phyloP scores from a whole-genome alignment of 30 jellyfish, hydroid and myxozoan genomes.

The Chironex yamaguchii region DNA sequence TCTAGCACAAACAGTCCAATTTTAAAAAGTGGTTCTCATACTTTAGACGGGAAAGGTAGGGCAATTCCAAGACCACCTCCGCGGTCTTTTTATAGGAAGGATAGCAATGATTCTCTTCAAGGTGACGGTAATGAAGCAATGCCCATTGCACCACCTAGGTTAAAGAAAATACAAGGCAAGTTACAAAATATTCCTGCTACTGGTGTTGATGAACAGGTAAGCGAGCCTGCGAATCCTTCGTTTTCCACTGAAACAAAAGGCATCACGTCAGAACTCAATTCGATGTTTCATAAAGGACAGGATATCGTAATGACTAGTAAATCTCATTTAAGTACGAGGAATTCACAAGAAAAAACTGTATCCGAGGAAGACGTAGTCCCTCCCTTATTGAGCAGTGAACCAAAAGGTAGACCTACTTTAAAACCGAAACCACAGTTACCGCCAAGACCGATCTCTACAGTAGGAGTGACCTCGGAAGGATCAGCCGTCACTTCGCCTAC shows the following conservation, averaged over 20 bases:
- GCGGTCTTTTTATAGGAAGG: not conserved
- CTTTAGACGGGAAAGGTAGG: not conserved
- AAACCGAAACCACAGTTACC: conserved; percentile 70
- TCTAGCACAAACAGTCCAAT: no score
- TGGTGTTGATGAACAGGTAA: not conserved
- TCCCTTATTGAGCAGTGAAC: not conserved
- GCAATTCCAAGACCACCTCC: conserved; percentile 20
- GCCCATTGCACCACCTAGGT: conserved; percentile 38
- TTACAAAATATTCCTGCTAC: not conserved
- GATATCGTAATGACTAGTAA: not conserved
- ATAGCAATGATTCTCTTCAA: not conserved
- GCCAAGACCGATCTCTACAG: conserved; percentile 45
- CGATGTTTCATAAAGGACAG: not conserved
- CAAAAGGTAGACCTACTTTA: conserved; percentile 31
- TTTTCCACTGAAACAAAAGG: not conserved
- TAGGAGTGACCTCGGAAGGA: not conserved
- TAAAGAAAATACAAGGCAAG: not conserved
- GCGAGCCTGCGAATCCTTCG: not conserved
- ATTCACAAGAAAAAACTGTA: not conserved
- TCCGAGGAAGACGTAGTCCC: not conserved
- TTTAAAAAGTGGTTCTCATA: not conserved
- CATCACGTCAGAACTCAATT: not conserved
- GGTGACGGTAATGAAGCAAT: not conserved
- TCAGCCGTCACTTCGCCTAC: not conserved
- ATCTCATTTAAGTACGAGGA: not conserved